Conservation (phyloP, 2,888 invertebrate species). For the Melolontha melolontha region DNA sequence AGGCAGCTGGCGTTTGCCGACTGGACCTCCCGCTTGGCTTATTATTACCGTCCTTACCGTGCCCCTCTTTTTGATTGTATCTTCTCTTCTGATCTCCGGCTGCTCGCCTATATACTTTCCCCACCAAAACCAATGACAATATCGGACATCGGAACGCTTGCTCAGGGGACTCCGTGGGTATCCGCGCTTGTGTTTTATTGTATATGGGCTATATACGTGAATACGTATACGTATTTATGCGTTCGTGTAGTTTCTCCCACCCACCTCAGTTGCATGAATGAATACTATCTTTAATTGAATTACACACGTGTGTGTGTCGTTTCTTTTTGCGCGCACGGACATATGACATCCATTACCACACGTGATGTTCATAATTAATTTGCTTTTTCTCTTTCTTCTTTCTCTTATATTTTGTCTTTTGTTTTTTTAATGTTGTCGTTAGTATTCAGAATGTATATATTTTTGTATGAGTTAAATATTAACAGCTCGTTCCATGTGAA, state of each 20-base stretch:
- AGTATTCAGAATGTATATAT: not conserved
- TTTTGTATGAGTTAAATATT: not conserved
- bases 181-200: no score
- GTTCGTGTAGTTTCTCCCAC: constrained; percentile 32
- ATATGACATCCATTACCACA: constrained; percentile 39
- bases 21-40: constrained; percentile 51
- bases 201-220: no score
- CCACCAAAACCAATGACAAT: constrained; percentile 6
- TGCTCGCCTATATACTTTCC: constrained; percentile 7
- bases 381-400: constrained; percentile 12
- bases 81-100: constrained; percentile 44
- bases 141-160: no score
- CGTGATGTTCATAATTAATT: constrained; percentile 39
- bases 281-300: constrained; percentile 51
- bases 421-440: constrained; percentile 10
- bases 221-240: no score
- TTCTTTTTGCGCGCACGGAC: constrained; percentile 33
- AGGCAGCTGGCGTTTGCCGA: constrained; percentile 50
- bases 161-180: no score
- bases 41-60: constrained; percentile 46
- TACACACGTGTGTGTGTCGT: constrained; percentile 39
- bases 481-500: no score
- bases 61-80: constrained; percentile 44
- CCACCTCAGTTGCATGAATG: constrained; percentile 48
- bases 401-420: constrained; percentile 1